phyloP scores from a whole-genome alignment of 1,140 invertebrate species.

The Ptiloglossa arizonensis region DNA sequence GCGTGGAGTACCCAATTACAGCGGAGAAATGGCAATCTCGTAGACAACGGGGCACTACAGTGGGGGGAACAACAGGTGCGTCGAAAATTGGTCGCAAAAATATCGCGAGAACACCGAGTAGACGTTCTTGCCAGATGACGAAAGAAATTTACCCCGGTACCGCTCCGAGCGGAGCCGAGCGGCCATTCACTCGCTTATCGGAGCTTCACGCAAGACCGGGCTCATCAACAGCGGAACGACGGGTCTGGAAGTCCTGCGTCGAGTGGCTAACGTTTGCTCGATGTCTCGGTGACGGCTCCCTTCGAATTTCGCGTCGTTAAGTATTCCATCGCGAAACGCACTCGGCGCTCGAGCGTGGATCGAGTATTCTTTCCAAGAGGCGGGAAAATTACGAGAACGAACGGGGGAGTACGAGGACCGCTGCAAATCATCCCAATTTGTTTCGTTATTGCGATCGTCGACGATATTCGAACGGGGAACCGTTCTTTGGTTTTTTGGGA shows the following conservation, averaged over 20 bases:
- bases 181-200: slow-evolving; percentile 46
- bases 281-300: slow-evolving; percentile 15
- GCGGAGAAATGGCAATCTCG: slow-evolving; percentile 58
- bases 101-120: slow-evolving; percentile 1
- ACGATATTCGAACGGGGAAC: too few relatives aligned
- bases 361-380: too few relatives aligned
- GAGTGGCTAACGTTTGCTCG: slow-evolving; percentile 38
- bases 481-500: too few relatives aligned
- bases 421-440: too few relatives aligned
- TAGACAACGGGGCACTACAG: slow-evolving; percentile 35
- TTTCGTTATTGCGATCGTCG: too few relatives aligned
- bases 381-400: too few relatives aligned
- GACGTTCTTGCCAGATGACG: slow-evolving; percentile 44
- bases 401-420: too few relatives aligned
- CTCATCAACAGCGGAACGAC: slow-evolving; percentile 30
- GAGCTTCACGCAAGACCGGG: slow-evolving; percentile 48
- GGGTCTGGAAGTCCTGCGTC: not conserved
- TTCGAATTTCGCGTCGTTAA: slow-evolving; percentile 2
- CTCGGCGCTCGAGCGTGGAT: not conserved
- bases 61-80: slow-evolving; percentile 44
- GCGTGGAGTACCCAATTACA: slow-evolving; percentile 61
- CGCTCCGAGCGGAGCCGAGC: not conserved
- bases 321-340: slow-evolving; percentile 9
- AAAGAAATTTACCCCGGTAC: slow-evolving; percentile 55
- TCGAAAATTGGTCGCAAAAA: slow-evolving; percentile 57